Conservation (phyloP, 2,888 invertebrate species). For the Lasioglossum morio region DNA sequence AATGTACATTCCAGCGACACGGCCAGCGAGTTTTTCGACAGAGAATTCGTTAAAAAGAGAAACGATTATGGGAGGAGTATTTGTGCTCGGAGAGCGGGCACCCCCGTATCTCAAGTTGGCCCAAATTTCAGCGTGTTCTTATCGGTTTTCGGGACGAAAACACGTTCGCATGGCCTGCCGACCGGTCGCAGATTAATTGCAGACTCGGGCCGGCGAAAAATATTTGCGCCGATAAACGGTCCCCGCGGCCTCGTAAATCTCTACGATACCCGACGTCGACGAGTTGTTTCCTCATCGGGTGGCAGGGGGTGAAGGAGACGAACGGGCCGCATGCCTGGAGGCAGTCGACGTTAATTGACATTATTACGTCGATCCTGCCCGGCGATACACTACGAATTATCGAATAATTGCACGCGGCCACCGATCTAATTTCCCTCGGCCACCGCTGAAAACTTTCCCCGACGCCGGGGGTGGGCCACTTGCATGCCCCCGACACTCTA, state of each 20-base stretch:
- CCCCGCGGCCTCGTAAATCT: slow-evolving; percentile 33
- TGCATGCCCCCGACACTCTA: not conserved
- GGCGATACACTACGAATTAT: slow-evolving; percentile 42
- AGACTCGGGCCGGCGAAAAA: slow-evolving; percentile 23
- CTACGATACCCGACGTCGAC: slow-evolving; percentile 13
- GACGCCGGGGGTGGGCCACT: not conserved
- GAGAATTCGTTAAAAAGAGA: not conserved
- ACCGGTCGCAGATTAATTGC: slow-evolving; percentile 34
- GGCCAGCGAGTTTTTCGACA: not conserved
- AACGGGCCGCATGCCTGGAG: slow-evolving; percentile 64
- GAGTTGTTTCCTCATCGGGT: not conserved
- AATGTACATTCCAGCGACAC: not conserved
- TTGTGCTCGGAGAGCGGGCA: not conserved
- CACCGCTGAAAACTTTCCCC: not conserved
- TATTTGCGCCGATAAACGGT: slow-evolving; percentile 37
- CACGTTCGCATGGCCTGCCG: slow-evolving; percentile 6
- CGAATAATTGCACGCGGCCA: slow-evolving; percentile 46
- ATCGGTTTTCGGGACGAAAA: slow-evolving; percentile 5
- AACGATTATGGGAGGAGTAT: not conserved
- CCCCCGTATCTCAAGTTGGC: not conserved
- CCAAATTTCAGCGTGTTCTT: slow-evolving; percentile 10
- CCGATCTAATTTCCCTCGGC: not conserved
- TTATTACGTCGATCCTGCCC: slow-evolving; percentile 53
- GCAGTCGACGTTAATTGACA: slow-evolving; percentile 65
- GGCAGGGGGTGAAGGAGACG: not conserved